Evolutionary conservation across 2,888 invertebrate species (phyloP), one percentile per base, ranked within the genome.

Genomic region (Plagodis dolabraria): DNA sequence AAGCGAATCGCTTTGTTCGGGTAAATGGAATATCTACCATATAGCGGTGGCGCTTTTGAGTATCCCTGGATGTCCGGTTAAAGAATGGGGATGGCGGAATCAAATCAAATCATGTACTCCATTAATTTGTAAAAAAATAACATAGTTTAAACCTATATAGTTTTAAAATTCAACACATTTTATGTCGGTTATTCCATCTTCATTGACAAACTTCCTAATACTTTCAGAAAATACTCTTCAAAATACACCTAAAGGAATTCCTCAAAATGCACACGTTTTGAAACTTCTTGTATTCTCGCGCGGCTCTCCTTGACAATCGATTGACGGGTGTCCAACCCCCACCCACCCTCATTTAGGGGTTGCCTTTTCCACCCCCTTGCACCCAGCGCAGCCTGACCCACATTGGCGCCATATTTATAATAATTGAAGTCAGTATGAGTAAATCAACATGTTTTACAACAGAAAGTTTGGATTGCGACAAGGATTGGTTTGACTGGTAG

Each of bases 341-440:
- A 69, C 69, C 72, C 55, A 52, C 57, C 46, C 65, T 71, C 70
- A 8, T 40, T 40, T 4, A 11, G 12, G 43, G 43, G 43, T 11
- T 43, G 43, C 12, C 43, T 11, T 67, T 70, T 58, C 60, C 54
- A 57, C 69, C 70, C 74, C 59, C 60, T 65, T 60, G 60, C 60
- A 60, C 49, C 76, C 72, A 60, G 75, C 72, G 79, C 79, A 78
- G 76, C 76, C 83, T 88, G 91, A 91, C 92, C 92, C 89, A 92
- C 86, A 90, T 92, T 77, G 86, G 75, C 75, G 86, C 84, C 82
- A 86, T 92, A 92, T 93, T 92, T 92, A 93, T 92, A 90, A 91
- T 92, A 92, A 92, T 90, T 92, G 90, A 86, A 86, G 85, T 81
- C 73, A 33, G 71, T 69, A 69, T 74, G 65, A 70, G 68, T 70